A percentile compares a stretch with the other conserved stretches of the same genome.
These are phyloP conservation scores for Heliconius nattereri DNA, from an alignment of 1,140 invertebrate genomes.

Conservation along the genomic window DNA sequence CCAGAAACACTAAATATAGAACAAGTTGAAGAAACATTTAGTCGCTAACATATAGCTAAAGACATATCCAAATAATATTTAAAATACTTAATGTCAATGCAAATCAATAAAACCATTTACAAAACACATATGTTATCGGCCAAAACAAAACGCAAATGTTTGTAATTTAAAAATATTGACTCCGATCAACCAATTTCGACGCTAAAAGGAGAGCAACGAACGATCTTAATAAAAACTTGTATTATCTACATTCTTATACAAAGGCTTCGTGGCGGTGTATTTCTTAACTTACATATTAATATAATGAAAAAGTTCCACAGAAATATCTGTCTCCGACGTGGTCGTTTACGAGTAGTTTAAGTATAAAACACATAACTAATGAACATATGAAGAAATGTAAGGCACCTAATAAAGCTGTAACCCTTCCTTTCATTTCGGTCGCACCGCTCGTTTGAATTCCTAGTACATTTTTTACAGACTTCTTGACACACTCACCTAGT, in stretches of 20 bases:
- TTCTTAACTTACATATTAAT: constrained; percentile 23
- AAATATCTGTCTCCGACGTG: constrained; percentile 2
- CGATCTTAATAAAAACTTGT: constrained; percentile 22
- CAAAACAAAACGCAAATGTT: constrained; percentile 6
- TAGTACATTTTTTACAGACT: constrained; percentile 51
- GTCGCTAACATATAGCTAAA: neutral
- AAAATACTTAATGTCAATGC: neutral
- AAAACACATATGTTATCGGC: neutral
- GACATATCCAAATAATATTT: neutral
- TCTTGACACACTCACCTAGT: constrained; percentile 57
- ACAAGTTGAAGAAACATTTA: neutral
- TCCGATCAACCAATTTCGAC: constrained; percentile 17
- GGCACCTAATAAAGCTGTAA: constrained; percentile 64
- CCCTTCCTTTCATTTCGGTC: constrained; percentile 52
- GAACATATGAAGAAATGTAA: constrained; percentile 45
- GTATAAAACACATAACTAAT: constrained; percentile 4
- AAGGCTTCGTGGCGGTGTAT: constrained; percentile 16
- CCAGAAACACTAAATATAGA: neutral
- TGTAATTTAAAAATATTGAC: constrained; percentile 14
- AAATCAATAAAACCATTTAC: constrained; percentile 8
- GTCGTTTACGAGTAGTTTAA: constrained; percentile 2
- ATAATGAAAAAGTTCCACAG: constrained; percentile 11
- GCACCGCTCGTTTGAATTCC: constrained; percentile 55
- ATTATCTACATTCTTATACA: constrained; percentile 20
- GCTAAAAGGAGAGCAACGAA: constrained; percentile 24